phyloP scores from a whole-genome alignment of 2,888 invertebrate species.

The Agrochola litura region DNA sequence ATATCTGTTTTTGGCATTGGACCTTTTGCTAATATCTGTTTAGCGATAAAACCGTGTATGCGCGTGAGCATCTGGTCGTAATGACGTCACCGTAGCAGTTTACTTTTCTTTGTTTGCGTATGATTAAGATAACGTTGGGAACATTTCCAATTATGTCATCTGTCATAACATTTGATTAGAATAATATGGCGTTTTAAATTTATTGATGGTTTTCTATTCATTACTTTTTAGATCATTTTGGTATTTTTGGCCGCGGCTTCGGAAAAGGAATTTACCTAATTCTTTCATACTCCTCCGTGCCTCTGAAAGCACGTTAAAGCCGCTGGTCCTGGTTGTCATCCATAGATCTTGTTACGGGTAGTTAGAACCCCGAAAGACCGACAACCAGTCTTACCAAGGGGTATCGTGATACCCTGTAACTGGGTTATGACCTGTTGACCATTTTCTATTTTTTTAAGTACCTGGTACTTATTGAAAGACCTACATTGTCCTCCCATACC shows the following conservation, averaged over 20 bases:
- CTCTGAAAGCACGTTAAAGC: neutral
- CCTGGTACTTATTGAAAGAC: too few species aligned
- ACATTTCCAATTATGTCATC: constrained; percentile 63
- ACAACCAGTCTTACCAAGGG: too few species aligned
- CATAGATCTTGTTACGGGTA: too few species aligned
- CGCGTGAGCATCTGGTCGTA: constrained; percentile 61
- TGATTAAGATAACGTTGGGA: constrained; percentile 57
- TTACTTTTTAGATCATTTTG: neutral
- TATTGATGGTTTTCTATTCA: neutral
- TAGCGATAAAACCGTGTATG: constrained; percentile 14
- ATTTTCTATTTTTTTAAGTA: too few species aligned
- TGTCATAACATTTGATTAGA: constrained; percentile 56
- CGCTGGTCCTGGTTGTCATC: neutral
- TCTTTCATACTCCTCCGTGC: neutral
- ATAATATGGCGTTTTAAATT: neutral
- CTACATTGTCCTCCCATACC: too few species aligned
- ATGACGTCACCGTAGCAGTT: constrained; percentile 67
- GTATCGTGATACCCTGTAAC: too few species aligned
- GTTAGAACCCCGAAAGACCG: too few species aligned
- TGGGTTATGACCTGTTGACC: too few species aligned
- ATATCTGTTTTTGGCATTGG: neutral
- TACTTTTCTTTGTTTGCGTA: constrained; percentile 64
- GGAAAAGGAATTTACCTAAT: neutral
- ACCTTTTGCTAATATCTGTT: constrained; percentile 24
- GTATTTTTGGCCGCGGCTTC: neutral